Base-by-base conservation (phyloP, 2,113 vertebrate species). In the Percopsis transmontana region DNA sequence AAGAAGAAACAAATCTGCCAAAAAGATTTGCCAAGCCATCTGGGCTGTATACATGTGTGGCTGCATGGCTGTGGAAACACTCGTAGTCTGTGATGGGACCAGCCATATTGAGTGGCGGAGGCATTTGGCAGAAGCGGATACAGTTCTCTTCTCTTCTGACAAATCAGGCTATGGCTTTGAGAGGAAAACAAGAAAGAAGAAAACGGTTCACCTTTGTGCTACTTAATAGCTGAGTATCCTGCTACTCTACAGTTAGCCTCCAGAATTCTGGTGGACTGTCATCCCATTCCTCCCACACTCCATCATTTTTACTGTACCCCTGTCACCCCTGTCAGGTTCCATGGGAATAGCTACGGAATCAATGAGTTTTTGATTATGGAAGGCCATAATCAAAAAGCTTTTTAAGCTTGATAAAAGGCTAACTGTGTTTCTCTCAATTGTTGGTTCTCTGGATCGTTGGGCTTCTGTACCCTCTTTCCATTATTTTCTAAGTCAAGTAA, bases 21-120 rank as follows among this genome's bases (percentile, higher is more conserved):
- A 77, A 68, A 77, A 51, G 50, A 81, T 80, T 64, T 70, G 62
- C 72, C 66, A 62, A 66, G 76, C 84, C 81, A 90, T 87, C 83
- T 87, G 86, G 64, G 70, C 55, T 81, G 66, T 63, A 68, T 74
- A 73, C 85, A 84, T 85, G 73, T 75, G 68, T 74, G 66, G 27
- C 65, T 60, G 59, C 33, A 48, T 77, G 70, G 75, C 83, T 67
- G 74, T 79, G 74, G 82, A 90, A 85, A 85, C 75, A 84, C 72
- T 84, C 60, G 63, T 79, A 71, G 62, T 81, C 62, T 77, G 81
- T 76, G 53, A 87, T 69, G 68, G 65, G 39, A 66, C 64, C 55
- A 54, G 72, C 82, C 86, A 89, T 89, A 91, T 86, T 90, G 86
- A 86, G 76, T 67, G 59, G 62, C 72, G 80, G 51, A 27, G 68